These are phyloP conservation scores for Aspidiotus rigidus DNA, from an alignment of 2,888 invertebrate genomes.

Conservation along the genomic window DNA sequence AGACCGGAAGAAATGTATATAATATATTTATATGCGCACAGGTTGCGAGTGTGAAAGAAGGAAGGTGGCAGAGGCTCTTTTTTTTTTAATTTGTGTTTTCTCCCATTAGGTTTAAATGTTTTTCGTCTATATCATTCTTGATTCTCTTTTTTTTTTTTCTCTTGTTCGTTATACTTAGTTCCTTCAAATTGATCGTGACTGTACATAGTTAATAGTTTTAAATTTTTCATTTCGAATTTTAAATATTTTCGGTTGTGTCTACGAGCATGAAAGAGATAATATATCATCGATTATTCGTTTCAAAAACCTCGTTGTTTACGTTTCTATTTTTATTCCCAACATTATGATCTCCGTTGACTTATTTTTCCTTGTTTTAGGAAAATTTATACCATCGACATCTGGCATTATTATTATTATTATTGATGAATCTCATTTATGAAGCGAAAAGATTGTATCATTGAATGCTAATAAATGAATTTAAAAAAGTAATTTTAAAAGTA, in stretches of 20 bases:
- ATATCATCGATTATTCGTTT: neutral
- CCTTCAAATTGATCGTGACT: neutral
- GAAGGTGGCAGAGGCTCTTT: conserved; percentile 29
- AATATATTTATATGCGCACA: neutral
- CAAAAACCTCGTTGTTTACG: too few relatives aligned
- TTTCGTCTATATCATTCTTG: neutral
- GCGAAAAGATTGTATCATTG: too few relatives aligned
- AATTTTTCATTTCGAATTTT: neutral
- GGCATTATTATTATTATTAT: too few relatives aligned
- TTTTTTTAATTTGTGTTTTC: neutral
- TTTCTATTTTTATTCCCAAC: neutral
- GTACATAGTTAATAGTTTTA: too few relatives aligned
- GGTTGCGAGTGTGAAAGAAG: neutral
- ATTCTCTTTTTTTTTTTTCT: conserved; percentile 1
- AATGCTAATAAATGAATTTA: too few relatives aligned
- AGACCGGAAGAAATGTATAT: neutral
- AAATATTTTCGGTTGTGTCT: neutral
- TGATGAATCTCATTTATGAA: too few relatives aligned
- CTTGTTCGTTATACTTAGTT: conserved; percentile 2
- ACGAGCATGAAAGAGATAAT: neutral
- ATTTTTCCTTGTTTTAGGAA: conserved; percentile 13
- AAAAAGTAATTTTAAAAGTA: neutral
- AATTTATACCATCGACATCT: neutral
- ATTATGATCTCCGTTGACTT: conserved; percentile 26
- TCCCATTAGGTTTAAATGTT: neutral